phyloP scores from a whole-genome alignment of 2,888 invertebrate genomes.

The Portevinia maculata region DNA sequence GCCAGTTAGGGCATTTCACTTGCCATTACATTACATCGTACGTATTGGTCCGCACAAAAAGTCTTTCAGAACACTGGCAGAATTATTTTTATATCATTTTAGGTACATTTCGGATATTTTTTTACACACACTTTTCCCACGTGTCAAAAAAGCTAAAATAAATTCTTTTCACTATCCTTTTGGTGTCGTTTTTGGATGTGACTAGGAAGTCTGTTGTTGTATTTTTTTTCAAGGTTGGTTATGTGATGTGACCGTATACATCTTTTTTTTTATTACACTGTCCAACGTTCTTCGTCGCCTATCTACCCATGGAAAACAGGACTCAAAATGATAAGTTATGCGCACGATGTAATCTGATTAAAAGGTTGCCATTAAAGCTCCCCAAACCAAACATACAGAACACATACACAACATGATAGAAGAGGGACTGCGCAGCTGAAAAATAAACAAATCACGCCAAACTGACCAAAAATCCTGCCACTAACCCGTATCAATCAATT shows the following conservation, averaged over 20 bases:
- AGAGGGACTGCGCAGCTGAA: neutral
- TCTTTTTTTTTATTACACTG: slow-evolving; percentile 16
- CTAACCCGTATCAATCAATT: slow-evolving; percentile 64
- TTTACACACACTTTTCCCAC: slow-evolving; percentile 11
- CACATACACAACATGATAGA: neutral
- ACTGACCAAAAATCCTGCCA: slow-evolving; percentile 48
- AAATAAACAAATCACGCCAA: slow-evolving; percentile 39
- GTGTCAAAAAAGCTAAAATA: slow-evolving; percentile 54
- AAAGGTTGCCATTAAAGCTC: slow-evolving; percentile 23
- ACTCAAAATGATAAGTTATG: slow-evolving; percentile 41
- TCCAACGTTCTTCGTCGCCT: neutral
- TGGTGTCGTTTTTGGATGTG: slow-evolving; percentile 9
- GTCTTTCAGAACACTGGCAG: slow-evolving; percentile 52
- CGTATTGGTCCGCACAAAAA: slow-evolving; percentile 36
- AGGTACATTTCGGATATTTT: slow-evolving; percentile 24
- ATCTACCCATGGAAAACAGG: neutral
- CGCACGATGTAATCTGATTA: slow-evolving; percentile 46
- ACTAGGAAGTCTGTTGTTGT: neutral
- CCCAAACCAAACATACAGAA: neutral
- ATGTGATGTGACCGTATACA: slow-evolving; percentile 1
- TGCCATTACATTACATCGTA: slow-evolving; percentile 11
- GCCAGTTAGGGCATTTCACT: slow-evolving; percentile 11
- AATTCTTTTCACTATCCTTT: slow-evolving; percentile 54
- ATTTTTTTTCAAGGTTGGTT: neutral
- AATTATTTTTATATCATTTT: slow-evolving; percentile 20